These are phyloP conservation scores for Pteronura brasiliensis DNA, from an alignment of 2,113 vertebrate genomes.

Conservation along the genomic window DNA sequence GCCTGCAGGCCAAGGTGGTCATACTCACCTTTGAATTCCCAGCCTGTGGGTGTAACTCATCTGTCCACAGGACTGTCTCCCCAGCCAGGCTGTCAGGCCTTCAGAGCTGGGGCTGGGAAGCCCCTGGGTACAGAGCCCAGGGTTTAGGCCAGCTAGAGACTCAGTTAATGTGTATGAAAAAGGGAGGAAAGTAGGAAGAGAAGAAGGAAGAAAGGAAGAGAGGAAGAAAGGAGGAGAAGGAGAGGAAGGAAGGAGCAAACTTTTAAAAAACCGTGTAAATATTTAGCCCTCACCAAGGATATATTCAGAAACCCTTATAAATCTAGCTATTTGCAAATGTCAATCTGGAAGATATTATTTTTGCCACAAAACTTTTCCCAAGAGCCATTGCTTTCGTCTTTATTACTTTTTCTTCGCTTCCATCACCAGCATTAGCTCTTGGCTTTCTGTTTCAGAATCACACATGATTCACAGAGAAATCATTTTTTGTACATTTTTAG, in stretches of 20 bases:
- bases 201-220: not conserved
- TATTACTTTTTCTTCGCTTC: not conserved
- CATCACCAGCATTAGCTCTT: not conserved
- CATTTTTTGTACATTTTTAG: not conserved
- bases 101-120: not conserved
- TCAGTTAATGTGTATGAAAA: not conserved
- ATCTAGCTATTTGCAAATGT: conserved; percentile 12
- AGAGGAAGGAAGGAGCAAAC: not conserved
- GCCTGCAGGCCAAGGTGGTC: not conserved
- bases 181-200: not conserved
- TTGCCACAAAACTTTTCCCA: not conserved
- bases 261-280: not conserved
- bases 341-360: not conserved
- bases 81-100: not conserved
- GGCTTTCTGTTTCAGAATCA: not conserved
- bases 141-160: not conserved
- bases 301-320: not conserved
- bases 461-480: not conserved
- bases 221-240: no score
- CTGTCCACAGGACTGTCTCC: not conserved
- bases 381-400: not conserved
- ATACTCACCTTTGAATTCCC: not conserved
- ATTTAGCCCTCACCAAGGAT: not conserved
- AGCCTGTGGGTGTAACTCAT: not conserved
- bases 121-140: not conserved